Base-by-base conservation (phyloP, 2,797 vertebrate genomes). In the Hyperoplus immaculatus region DNA sequence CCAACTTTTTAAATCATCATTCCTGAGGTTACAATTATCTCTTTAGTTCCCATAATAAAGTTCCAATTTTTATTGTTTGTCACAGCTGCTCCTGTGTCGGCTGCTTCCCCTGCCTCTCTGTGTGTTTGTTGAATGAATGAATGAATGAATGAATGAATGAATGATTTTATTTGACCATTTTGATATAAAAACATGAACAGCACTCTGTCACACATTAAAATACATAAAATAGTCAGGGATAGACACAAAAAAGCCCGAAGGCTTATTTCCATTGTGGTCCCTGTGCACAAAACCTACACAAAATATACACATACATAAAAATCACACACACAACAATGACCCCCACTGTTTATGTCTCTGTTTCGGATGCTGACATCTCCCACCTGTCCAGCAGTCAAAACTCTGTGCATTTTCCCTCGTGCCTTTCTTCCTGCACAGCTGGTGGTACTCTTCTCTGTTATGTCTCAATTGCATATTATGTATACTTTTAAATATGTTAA, bases 331-430 rank as follows among this genome's bases (percentile, higher is more conserved):
- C 21, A 21, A 21, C 21, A 21, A 21, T 21, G 21, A 21, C 21
- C 21, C 21, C 21, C 21, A 21, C 21, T 21, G 21, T 85, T 53
- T 77, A 65, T 67, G 69, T 82, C 83, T 89, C 69, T 85, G 68
- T 88, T 76, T 84, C 80, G 86, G 72, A 83, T 29, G 75, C 84
- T 84, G 86, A 84, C 88, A 89, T 89, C 75, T 79, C 77, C 88
- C 86, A 89, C 86, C 84, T 90, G 87, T 88, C 82, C 83, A 70
- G 75, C 71, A 62, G 63, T 74, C 81, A 76, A 21, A 63, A 57
- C 53, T 76, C 68, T 29, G 41, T 65, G 65, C 76, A 78, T 78
- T 83, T 75, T 72, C 81, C 63, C 75, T 42, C 42, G 69, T 78
- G 82, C 13, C 64, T 67, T 55, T 53, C 69, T 72, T 69, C 18